A percentile compares a stretch with the other conserved stretches of the same genome.
Conservation (phyloP, 2,797 vertebrate genomes). For the Peromyscus eremicus region DNA sequence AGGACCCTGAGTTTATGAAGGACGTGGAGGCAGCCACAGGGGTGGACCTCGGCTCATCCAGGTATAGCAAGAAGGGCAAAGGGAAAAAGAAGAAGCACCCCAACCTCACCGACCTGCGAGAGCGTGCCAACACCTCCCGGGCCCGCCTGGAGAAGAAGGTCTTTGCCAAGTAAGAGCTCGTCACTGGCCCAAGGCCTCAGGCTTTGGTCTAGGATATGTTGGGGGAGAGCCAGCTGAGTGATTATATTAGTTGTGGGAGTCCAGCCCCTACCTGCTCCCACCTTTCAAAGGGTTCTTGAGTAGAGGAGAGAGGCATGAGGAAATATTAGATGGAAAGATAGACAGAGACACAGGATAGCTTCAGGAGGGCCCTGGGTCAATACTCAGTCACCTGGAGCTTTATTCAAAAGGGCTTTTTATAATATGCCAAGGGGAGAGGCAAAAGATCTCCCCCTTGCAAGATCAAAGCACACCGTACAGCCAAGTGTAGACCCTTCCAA, state of each 20-base stretch:
- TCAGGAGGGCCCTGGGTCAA: too few relatives aligned
- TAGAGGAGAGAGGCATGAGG: too few relatives aligned
- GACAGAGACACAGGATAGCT: too few relatives aligned
- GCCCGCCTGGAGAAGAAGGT: constrained; percentile 95
- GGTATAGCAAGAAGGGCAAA: constrained; percentile 84
- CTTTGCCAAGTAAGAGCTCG: constrained; percentile 93
- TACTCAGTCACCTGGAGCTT: too few relatives aligned
- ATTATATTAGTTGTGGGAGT: neutral
- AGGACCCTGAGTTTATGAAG: constrained; percentile 94
- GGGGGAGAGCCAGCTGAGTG: fast-evolving
- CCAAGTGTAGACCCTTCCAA: too few relatives aligned
- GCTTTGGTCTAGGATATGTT: constrained; percentile 20
- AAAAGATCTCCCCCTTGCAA: too few relatives aligned
- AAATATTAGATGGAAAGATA: too few relatives aligned
- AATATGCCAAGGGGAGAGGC: too few relatives aligned
- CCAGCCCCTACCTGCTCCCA: too few relatives aligned
- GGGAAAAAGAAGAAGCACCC: constrained; percentile 92
- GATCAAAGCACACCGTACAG: too few relatives aligned
- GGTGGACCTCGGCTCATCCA: constrained; percentile 93
- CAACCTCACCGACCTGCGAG: constrained; percentile 95
- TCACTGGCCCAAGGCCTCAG: neutral
- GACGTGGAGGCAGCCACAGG: constrained; percentile 95
- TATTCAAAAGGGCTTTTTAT: too few relatives aligned
- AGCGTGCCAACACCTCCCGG: constrained; percentile 91
- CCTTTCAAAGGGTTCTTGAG: too few relatives aligned